Evolutionary conservation across 2,888 invertebrate genomes (phyloP), one percentile per base, ranked within the genome.

Genomic region (Hemicrepidius hirtus): DNA sequence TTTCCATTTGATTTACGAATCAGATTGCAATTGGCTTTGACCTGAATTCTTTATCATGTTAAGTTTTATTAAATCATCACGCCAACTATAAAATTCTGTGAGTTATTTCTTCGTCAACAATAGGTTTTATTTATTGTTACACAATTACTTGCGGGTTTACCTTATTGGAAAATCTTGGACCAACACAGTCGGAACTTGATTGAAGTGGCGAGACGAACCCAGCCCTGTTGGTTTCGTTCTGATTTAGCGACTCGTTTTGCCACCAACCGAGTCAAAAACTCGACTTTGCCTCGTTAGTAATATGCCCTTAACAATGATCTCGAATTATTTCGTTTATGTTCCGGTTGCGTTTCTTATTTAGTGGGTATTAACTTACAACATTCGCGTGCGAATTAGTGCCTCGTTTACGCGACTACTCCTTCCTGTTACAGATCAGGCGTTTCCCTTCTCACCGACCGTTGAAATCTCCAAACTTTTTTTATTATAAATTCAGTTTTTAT

Each of bases 181-280:
- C 68, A 64, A 57, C 68, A 66, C 72, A 66, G 75, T 68, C 69
- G 75, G 72, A 73, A 44, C 65, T 72, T 75, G 72, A 75, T 73
- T 75, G 72, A 75, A 64, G 69, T 70, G 62, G 69, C 72, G 69
- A 75, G 75, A 75, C 72, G 59, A 63, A 65, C 57, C 63, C 69
- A 28, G 66, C 63, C 53, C 46, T 44, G 50, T 24, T 46, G 60
- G 40, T 59, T 49, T 46, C 46, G 65, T 40, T 64, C 75, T 73
- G 73, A 73, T 73, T 75, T 71, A 71, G 72, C 75, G 71, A 69
- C 66, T 63, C 69, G 72, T 75, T 75, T 69, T 72, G 64, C 72
- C 75, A 72, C 72, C 75, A 75, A 70, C 72, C 63, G 72, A 67
- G 72, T 41, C 66, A 62, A 62, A 75, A 72, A 72, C 67, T 69